A percentile compares a stretch with the other conserved stretches of the same genome.
These are phyloP conservation scores for Cathartes aura DNA, from an alignment of 2,113 vertebrate species.

Conservation along the genomic window DNA sequence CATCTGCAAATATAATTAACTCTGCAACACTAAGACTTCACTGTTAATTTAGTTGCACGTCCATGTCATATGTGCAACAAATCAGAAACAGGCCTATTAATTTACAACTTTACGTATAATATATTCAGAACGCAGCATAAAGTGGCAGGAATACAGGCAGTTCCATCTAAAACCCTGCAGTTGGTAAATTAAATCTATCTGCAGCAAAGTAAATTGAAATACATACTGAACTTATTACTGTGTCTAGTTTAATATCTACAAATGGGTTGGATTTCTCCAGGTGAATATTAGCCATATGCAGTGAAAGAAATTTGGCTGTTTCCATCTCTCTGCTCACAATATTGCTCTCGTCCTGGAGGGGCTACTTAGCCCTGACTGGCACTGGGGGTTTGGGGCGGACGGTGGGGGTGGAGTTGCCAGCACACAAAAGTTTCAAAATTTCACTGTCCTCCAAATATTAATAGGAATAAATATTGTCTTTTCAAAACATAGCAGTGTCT, in stretches of 20 bases:
- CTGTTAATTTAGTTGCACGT: conserved; percentile 46
- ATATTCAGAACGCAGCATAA: conserved; percentile 1
- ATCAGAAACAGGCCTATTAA: conserved; percentile 43
- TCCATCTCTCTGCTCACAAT: neutral
- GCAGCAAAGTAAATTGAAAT: conserved; percentile 67
- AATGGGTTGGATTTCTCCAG: conserved; percentile 63
- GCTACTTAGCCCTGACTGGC: neutral
- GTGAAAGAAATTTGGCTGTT: conserved; percentile 1
- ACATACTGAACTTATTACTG: conserved; percentile 58
- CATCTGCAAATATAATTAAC: conserved; percentile 69
- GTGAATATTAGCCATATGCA: conserved; percentile 57
- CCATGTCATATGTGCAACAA: conserved; percentile 34
- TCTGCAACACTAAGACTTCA: conserved; percentile 14
- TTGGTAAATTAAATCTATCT: conserved; percentile 74
- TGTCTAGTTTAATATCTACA: conserved; percentile 63
- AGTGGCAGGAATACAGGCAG: conserved; percentile 15
- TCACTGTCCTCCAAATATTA: neutral
- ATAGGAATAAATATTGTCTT: neutral
- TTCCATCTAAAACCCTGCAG: conserved; percentile 64
- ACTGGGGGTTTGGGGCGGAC: neutral
- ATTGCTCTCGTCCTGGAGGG: neutral
- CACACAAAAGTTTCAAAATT: neutral
- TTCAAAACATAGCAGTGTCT: neutral
- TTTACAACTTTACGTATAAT: conserved; percentile 30
- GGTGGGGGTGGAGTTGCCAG: neutral